Conservation (phyloP, 2,797 vertebrate genomes). For the Sebastes goodei region DNA sequence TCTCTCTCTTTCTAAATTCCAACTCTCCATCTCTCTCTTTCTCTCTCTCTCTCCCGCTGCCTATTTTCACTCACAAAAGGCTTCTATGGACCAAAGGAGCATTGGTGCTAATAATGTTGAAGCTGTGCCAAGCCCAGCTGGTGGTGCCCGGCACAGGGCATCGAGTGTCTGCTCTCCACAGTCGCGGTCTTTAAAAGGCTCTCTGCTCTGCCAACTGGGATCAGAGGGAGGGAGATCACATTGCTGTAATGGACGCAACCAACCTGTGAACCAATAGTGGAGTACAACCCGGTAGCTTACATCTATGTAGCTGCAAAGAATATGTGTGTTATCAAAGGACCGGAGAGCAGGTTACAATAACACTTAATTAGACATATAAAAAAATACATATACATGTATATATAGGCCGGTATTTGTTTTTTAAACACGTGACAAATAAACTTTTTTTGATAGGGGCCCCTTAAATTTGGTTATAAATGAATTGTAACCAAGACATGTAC, state of each 20-base stretch:
- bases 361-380: neutral
- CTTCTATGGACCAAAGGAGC: slow-evolving; percentile 67
- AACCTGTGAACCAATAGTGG: slow-evolving; percentile 58
- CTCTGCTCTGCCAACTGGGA: slow-evolving; percentile 69
- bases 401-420: neutral
- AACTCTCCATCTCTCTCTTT: slow-evolving; percentile 1
- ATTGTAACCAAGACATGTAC: neutral
- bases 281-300: slow-evolving; percentile 29
- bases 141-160: slow-evolving; percentile 79
- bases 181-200: slow-evolving; percentile 77
- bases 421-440: neutral
- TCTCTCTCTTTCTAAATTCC: slow-evolving; percentile 35
- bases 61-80: slow-evolving; percentile 65
- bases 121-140: slow-evolving; percentile 80
- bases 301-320: neutral
- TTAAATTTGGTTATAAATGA: neutral
- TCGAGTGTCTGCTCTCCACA: slow-evolving; percentile 80
- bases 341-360: neutral
- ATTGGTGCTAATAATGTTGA: slow-evolving; percentile 79
- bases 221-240: slow-evolving; percentile 68
- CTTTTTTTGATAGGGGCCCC: rapidly evolving
- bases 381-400: neutral
- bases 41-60: slow-evolving; percentile 33
- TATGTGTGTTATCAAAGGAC: neutral
- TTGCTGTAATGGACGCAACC: slow-evolving; percentile 62